These are phyloP conservation scores for Macaria liturata DNA, from an alignment of 2,888 invertebrate species.

Conservation along the genomic window DNA sequence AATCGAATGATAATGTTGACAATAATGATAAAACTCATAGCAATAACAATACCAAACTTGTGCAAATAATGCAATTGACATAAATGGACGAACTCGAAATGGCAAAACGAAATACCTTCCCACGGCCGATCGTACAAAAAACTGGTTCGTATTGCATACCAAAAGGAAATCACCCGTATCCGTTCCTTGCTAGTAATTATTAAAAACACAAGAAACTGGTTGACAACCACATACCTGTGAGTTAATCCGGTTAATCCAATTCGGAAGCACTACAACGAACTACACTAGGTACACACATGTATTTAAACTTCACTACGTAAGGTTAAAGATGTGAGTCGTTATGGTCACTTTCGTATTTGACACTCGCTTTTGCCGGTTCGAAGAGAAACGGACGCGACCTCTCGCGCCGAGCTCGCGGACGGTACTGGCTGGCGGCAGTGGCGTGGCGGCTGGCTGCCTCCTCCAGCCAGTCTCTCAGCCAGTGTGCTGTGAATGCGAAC, in stretches of 20 bases:
- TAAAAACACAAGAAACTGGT: conserved; percentile 49
- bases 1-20: no score
- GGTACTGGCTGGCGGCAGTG: conserved; percentile 58
- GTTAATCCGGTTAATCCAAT: conserved; percentile 43
- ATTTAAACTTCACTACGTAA: conserved; percentile 66
- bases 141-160: conserved; percentile 72
- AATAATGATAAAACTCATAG: conserved; percentile 5
- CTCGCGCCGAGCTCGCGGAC: conserved; percentile 41
- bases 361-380: conserved; percentile 59
- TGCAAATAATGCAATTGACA: conserved; percentile 43
- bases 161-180: conserved; percentile 69
- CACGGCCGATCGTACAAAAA: conserved; percentile 75
- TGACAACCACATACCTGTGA: conserved; percentile 51
- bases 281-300: conserved; percentile 54
- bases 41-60: conserved; percentile 25
- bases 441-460: no score
- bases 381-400: conserved; percentile 35
- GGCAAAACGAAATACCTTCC: conserved; percentile 67
- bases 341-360: conserved; percentile 43
- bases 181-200: conserved; percentile 57
- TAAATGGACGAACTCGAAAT: conserved; percentile 40
- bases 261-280: conserved; percentile 21
- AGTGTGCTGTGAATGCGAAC: conserved; percentile 56
- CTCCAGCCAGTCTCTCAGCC: background rate
- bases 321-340: conserved; percentile 57